Evolutionary conservation across 2,113 vertebrate species (phyloP), one percentile per base, ranked within the genome.

Genomic region (Spermophilus dauricus): DNA sequence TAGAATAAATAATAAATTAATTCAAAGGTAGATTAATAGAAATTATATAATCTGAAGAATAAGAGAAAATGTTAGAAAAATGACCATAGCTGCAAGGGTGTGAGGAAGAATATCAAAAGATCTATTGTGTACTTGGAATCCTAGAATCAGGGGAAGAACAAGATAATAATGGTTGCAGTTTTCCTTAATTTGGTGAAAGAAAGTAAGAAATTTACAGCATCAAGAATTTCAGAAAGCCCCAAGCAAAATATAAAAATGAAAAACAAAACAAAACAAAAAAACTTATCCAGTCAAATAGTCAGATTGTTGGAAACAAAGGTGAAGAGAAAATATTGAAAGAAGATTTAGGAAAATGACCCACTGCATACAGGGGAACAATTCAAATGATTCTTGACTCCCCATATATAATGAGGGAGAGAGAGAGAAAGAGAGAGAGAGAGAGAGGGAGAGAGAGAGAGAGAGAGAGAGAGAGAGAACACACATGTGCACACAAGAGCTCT

Each of bases 1-100:
- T 10, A 76, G 28, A 86, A 76, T 76, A 93, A 73, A 58, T 51
- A 90, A 86, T 86, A n/a, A 86, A 42, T 63, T 53, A 90, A 70
- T 22, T 94, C 58, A 91, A 89, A 53, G 11, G 82, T 26, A 91
- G 28, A 45, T 28, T 30, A 83, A 32, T 18, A 82, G 69, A 91
- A 86, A 70, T 82, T 34, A 75, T 53, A 73, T 24, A 91, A 61
- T 12, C 77, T 89, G 45, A 83, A 94, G 11, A 75, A 81, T 20
- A 91, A 58, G 77, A 65, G 72, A 91, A 87, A 20, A 58, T 58
- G 65, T 80, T 69, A n/a, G 48, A 86, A 56, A 56, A 37, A 13
- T 61, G 26, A 61, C 22, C 72, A 81, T 9, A 65, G 9, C 20
- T 26, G 65, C 10, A 45, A 85, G 6, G 45, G 9, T 6, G 32